Base-by-base conservation (phyloP, 2,797 vertebrate species). In the Sebastes steindachneri region DNA sequence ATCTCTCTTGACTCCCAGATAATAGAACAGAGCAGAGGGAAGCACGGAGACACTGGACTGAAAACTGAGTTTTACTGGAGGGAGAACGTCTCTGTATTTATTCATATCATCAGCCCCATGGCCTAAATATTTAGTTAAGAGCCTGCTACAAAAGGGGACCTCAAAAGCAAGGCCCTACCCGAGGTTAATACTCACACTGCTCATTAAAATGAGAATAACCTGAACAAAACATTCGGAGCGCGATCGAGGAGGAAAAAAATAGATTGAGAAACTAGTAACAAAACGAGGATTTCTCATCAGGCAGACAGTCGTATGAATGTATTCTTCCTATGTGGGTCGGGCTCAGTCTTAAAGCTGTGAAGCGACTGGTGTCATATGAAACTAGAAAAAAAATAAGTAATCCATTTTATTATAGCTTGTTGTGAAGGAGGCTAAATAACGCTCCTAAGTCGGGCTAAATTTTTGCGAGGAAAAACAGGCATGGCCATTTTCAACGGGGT, bases 41-140 rank as follows among this genome's bases (percentile, higher is more conserved):
- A 71, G 63, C 60, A 35, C 54, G 9, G 21, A 33, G 41, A 19
- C 0, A 75, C 69, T 70, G 85, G 74, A 15, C 31, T 23, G 60
- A 62, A 62, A 62, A 62, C 59, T 82, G 83, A 71, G 74, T 76
- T 78, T 80, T 60, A 69, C 74, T 75, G 74, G 21, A 74, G 75
- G 73, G 68, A 67, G 45, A 81, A 45, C 4, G 6, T 73, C 53
- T 73, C 77, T 48, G 73, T 82, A 89, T 86, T 78, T 91, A 88
- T 89, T 93, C 80, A 75, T 85, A 88, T 73, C 86, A 67, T 63
- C 74, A 79, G 67, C 72, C 77, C 73, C 0, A 4, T 77, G 79
- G 87, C 84, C 77, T 89, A 76, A 89, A 91, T 92, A 86, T 88
- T 90, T 85, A 85, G 90, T 74, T 60, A 58, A 59, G 45, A 86